Evolutionary conservation across 2,113 vertebrate species (phyloP), one percentile per base, ranked within the genome.

Genomic region (Pedetes capensis): DNA sequence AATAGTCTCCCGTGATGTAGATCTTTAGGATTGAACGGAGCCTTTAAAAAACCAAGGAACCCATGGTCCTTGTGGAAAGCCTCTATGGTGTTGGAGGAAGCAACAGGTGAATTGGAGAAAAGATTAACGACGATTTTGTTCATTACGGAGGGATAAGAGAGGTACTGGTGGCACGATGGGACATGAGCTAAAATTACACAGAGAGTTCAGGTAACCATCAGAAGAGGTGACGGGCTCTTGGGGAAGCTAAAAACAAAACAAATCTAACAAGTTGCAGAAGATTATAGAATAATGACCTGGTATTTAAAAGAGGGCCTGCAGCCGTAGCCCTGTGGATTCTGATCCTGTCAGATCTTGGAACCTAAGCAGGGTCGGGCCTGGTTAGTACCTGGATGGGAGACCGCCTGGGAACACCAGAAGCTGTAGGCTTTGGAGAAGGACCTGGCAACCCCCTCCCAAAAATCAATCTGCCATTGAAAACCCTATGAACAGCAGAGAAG

Each of bases 271-370:
- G 37, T 13, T 29, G 66, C 13, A 12, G 53, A 80, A 49, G 34
- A 59, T 87, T 75, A 32, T 8, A 93, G 87, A 53, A 57, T 32
- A 87, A 80, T 7, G n/a, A 71, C 51, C 39, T 63, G 8, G 17
- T 55, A 78, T 95, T 91, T 72, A 68, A 91, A 80, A 68, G 44
- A 80, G n/a, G n/a, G n/a, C n/a, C n/a, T n/a, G n/a, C n/a, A n/a
- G n/a, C n/a, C n/a, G n/a, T n/a, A n/a, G n/a, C n/a, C n/a, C n/a
- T n/a, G n/a, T n/a, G n/a, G n/a, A n/a, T n/a, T n/a, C n/a, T n/a
- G n/a, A n/a, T n/a, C n/a, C n/a, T n/a, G n/a, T n/a, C n/a, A n/a
- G n/a, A n/a, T n/a, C n/a, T n/a, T n/a, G n/a, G n/a, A n/a, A n/a
- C n/a, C n/a, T n/a, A n/a, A n/a, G n/a, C n/a, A n/a, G n/a, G n/a